Evolutionary conservation across 2,113 vertebrate genomes (phyloP), one percentile per base, ranked within the genome.

Genomic region (Brachyhypopomus occidentalis): DNA sequence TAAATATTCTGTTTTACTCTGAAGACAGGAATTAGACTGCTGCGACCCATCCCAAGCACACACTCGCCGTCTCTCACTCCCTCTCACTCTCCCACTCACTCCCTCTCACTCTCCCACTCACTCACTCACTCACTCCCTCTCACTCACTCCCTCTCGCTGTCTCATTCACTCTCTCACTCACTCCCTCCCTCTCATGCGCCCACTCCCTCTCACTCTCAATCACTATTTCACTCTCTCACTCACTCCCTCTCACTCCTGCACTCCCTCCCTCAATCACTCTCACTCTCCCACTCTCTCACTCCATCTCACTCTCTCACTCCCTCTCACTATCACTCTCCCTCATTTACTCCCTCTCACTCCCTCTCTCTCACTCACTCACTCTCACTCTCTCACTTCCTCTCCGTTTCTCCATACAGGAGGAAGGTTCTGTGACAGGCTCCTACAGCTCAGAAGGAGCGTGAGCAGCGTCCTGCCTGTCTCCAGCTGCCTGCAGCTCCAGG

Each of bases 1-100:
- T 58, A 76, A 72, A 74, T 75, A 69, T 70, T 84, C 84, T 79
- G 56, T 62, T 84, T 84, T 52, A 82, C 79, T 82, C 84, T 86
- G 76, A 86, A 41, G 41, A 67, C 77, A 82, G 55, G 34, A 78
- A 23, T 38, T 59, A 41, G 41, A 41, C 41, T 41, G 5, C 45
- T 52, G 45, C 45, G 2, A 52, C 7, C 45, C 12, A 14, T 52
- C 9, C 12, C 45, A 45, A 45, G 6, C 5, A 45, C 41, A 45
- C 41, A 30, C 30, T 30, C 30, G 2, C 30, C 3, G 4, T 69
- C 5, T 52, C n/a, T 64, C 22, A 64, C 45, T 77, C 25, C 45
- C 22, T 36, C 52, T 59, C 27, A 55, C 55, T 74, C 20, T 38
- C 72, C 36, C 52, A 6, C 69, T 73, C 34, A 71, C 20, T 36